A percentile compares a stretch with the other conserved stretches of the same genome.
Conservation (phyloP, 2,113 vertebrate species). For the Bombycilla garrulus region DNA sequence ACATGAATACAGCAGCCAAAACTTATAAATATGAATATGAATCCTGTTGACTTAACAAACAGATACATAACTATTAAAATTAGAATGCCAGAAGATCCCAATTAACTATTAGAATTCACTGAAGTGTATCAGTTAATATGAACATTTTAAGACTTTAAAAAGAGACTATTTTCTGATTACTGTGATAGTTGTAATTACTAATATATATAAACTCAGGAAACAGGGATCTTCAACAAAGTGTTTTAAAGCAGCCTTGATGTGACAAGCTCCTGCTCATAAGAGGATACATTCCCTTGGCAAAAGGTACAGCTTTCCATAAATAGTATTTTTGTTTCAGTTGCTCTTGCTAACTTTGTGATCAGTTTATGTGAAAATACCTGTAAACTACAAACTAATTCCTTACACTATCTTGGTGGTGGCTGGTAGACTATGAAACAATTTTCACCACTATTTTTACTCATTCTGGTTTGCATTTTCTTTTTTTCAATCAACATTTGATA, state of each 20-base stretch:
- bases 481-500: not conserved
- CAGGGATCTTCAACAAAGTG: not conserved
- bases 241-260: not conserved
- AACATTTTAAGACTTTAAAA: not conserved
- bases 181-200: not conserved
- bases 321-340: not conserved
- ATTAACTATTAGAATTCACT: not conserved
- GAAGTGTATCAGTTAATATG: not conserved
- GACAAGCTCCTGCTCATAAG: not conserved
- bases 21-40: not conserved
- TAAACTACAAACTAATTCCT: not conserved
- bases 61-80: not conserved
- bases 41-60: not conserved
- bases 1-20: not conserved
- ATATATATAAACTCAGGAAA: not conserved
- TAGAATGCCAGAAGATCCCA: not conserved
- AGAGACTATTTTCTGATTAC: not conserved
- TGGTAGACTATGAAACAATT: not conserved
- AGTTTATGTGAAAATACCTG: not conserved
- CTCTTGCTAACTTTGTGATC: fast-evolving
- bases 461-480: not conserved
- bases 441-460: not conserved
- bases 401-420: not conserved
- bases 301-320: not conserved
- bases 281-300: not conserved